Conservation (phyloP, 2,888 invertebrate genomes). For the Diarsia brunnea region DNA sequence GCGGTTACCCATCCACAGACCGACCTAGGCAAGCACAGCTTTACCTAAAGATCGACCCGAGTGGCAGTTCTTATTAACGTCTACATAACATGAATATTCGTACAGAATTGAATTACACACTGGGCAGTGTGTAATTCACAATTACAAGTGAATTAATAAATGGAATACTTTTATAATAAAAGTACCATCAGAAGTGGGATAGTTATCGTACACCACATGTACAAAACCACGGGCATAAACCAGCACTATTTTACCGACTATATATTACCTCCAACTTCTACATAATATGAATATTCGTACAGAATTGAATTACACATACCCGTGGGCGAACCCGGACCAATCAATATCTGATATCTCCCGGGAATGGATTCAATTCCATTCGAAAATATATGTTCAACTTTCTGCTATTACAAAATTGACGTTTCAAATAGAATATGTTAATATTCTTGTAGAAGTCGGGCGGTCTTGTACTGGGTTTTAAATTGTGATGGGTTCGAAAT, state of each 20-base stretch:
- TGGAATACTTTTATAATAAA: too few relatives aligned
- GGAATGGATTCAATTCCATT: conserved; percentile 46
- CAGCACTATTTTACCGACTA: neutral
- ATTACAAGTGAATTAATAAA: too few relatives aligned
- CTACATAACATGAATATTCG: too few relatives aligned
- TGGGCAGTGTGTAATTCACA: too few relatives aligned
- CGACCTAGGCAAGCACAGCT: too few relatives aligned
- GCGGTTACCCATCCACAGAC: too few relatives aligned
- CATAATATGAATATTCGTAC: conserved; percentile 28
- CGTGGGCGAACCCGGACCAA: conserved; percentile 25
- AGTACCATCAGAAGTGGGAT: neutral
- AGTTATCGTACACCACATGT: neutral
- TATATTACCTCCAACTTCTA: neutral
- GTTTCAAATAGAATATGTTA: conserved; percentile 32
- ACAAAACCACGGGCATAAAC: neutral
- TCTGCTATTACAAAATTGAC: conserved; percentile 14
- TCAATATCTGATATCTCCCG: conserved; percentile 30
- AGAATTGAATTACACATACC: conserved; percentile 39
- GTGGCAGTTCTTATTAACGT: too few relatives aligned
- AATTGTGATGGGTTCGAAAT: neutral
- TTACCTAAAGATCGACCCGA: too few relatives aligned
- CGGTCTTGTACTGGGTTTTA: neutral
- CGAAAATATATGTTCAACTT: conserved; percentile 44
- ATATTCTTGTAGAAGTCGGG: neutral
- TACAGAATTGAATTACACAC: too few relatives aligned